phyloP scores from a whole-genome alignment of 2,888 invertebrate species.

The Meliscaeva auricollis region DNA sequence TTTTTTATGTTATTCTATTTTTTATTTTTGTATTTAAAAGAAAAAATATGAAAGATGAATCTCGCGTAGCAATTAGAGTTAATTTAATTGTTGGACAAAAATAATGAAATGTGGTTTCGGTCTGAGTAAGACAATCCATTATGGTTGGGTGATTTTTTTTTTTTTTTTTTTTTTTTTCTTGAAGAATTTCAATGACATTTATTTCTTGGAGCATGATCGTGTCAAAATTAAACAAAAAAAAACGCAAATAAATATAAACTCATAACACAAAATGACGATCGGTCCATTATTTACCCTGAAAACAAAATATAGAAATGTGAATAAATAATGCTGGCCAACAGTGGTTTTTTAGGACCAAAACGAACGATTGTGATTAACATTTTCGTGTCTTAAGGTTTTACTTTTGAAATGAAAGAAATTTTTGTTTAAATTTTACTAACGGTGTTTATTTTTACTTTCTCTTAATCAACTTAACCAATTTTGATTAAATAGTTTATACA shows the following conservation, averaged over 20 bases:
- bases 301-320: background rate
- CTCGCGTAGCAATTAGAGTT: conserved; percentile 65
- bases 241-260: background rate
- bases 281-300: background rate
- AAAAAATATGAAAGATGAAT: conserved; percentile 44
- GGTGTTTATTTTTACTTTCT: too few species aligned
- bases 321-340: too few species aligned
- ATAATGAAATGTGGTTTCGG: conserved; percentile 43
- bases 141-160: conserved; percentile 47
- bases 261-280: background rate
- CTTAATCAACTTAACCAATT: too few species aligned
- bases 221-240: background rate
- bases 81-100: conserved; percentile 58
- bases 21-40: background rate
- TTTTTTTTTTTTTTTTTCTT: background rate
- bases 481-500: too few species aligned
- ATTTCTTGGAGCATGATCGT: background rate
- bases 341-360: too few species aligned
- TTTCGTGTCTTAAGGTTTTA: too few species aligned
- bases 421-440: too few species aligned
- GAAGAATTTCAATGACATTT: conserved; percentile 41
- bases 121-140: conserved; percentile 29
- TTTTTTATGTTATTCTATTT: background rate
- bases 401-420: too few species aligned
- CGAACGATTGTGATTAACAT: too few species aligned